phyloP scores from a whole-genome alignment of 2,113 vertebrate genomes.

The Pitta sordida region DNA sequence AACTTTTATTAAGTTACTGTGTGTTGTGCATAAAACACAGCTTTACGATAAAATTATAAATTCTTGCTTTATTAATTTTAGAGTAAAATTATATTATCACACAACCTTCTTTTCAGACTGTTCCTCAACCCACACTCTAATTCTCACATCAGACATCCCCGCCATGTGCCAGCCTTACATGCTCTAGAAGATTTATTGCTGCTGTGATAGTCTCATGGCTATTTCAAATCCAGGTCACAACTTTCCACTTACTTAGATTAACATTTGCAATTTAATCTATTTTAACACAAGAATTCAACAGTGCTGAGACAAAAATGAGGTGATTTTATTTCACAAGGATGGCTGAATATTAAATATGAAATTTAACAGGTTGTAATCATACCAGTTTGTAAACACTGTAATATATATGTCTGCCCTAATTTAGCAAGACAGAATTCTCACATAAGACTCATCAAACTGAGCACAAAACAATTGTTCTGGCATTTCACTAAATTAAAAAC shows the following conservation, averaged over 20 bases:
- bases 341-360: conserved; percentile 60
- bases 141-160: neutral
- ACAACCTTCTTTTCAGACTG: neutral
- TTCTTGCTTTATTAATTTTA: neutral
- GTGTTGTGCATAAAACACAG: neutral
- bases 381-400: conserved; percentile 60
- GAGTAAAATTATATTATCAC: neutral
- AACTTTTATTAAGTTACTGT: neutral
- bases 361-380: conserved; percentile 70
- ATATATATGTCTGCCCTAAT: conserved; percentile 64
- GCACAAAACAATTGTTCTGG: conserved; percentile 60
- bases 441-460: conserved; percentile 59
- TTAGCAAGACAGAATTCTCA: conserved; percentile 51
- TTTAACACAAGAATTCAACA: conserved; percentile 47
- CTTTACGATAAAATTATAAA: neutral
- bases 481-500: conserved; percentile 74
- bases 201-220: conserved; percentile 21
- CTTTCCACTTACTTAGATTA: conserved; percentile 26
- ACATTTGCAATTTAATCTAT: conserved; percentile 54
- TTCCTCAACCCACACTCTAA: neutral
- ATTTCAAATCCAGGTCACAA: conserved; percentile 61
- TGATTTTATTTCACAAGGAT: conserved; percentile 28
- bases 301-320: neutral
- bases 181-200: conserved; percentile 33
- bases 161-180: neutral